These are phyloP conservation scores for Gymnoscelis rufifasciata DNA, from an alignment of 2,888 invertebrate species.

Conservation along the genomic window DNA sequence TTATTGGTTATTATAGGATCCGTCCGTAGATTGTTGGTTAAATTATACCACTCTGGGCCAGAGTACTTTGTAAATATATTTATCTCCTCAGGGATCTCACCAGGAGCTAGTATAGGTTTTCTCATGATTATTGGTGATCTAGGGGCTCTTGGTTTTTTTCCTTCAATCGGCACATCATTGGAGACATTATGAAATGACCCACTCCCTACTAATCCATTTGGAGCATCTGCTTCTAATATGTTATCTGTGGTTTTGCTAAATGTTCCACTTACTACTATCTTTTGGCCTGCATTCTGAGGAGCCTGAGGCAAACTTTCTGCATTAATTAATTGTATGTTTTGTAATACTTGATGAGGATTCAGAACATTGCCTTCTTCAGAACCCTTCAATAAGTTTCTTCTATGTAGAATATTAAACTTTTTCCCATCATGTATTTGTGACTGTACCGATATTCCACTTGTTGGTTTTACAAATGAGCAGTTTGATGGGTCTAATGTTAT, in stretches of 20 bases:
- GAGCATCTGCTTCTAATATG: too few species aligned
- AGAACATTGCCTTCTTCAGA: too few species aligned
- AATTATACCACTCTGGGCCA: constrained; percentile 48
- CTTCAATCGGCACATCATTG: not conserved
- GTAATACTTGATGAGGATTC: too few species aligned
- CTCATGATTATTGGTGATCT: not conserved
- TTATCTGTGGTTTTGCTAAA: too few species aligned
- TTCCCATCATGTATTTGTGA: not conserved
- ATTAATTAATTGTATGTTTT: too few species aligned
- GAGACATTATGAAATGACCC: not conserved
- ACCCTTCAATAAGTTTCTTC: not conserved
- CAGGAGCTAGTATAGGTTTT: not conserved
- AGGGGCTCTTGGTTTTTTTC: not conserved
- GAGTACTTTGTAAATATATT: constrained; percentile 40
- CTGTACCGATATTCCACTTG: not conserved
- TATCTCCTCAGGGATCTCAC: constrained; percentile 21
- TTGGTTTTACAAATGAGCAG: not conserved
- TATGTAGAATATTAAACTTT: not conserved
- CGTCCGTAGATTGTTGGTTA: constrained; percentile 45
- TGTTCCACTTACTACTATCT: too few species aligned
- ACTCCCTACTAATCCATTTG: not conserved
- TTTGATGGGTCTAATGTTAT: constrained; percentile 7
- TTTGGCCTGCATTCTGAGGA: not conserved
- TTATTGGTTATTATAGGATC: constrained; percentile 48
- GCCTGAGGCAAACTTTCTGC: too few species aligned